Evolutionary conservation across 2,888 invertebrate species (phyloP).

Genomic region (Hirtodrosophila trivittata): DNA sequence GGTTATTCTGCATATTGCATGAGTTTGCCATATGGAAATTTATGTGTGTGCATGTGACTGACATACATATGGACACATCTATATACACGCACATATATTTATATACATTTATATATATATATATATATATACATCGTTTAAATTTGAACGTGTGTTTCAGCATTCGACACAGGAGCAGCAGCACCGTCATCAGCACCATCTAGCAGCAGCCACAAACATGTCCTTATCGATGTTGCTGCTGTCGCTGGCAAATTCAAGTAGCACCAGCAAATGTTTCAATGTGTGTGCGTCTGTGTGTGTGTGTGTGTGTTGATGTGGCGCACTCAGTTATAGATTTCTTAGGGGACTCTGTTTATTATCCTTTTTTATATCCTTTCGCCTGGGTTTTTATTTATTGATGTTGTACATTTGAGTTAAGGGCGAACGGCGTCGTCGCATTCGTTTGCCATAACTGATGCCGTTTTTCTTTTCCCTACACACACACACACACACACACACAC

Average conservation of each 20-base stretch:
- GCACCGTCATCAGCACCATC: background rate
- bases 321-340: slow-evolving; percentile 78
- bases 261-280: slow-evolving; percentile 39
- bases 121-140: slow-evolving; percentile 61
- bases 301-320: slow-evolving; percentile 57
- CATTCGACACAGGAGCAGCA: slow-evolving; percentile 24
- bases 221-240: slow-evolving; percentile 44
- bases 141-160: slow-evolving; percentile 72
- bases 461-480: slow-evolving; percentile 51
- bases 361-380: slow-evolving; percentile 77
- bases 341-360: slow-evolving; percentile 77
- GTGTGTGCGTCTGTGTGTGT: slow-evolving; percentile 30
- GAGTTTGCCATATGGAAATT: slow-evolving; percentile 78
- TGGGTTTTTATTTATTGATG: slow-evolving; percentile 77
- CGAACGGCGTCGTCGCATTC: slow-evolving; percentile 73
- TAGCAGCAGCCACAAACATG: slow-evolving; percentile 46
- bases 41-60: slow-evolving; percentile 46
- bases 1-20: slow-evolving; percentile 76
- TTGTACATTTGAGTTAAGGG: slow-evolving; percentile 78
- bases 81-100: slow-evolving; percentile 1
- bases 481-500: slow-evolving; percentile 4
- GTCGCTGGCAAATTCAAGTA: slow-evolving; percentile 57
- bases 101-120: slow-evolving; percentile 6
- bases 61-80: slow-evolving; percentile 19
- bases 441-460: slow-evolving; percentile 78